phyloP scores from a whole-genome alignment of 2,797 vertebrate species.

The Urophycis tenuis region DNA sequence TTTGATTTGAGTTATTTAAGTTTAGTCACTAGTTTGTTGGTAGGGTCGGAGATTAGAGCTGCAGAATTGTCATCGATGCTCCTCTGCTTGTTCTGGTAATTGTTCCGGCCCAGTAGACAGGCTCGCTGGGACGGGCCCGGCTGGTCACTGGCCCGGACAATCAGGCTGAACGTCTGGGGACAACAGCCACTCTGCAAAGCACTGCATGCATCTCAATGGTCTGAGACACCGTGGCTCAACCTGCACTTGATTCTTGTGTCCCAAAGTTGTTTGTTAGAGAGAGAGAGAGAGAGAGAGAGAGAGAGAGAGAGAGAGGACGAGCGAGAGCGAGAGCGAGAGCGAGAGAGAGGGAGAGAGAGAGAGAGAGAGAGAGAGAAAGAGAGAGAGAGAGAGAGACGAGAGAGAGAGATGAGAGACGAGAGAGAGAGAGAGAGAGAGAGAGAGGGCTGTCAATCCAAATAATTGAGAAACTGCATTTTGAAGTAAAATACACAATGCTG shows the following conservation, averaged over 20 bases:
- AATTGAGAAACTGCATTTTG: constrained; percentile 34
- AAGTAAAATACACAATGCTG: constrained; percentile 40
- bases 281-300: neutral
- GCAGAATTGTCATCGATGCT: constrained; percentile 57
- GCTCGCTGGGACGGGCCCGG: constrained; percentile 39
- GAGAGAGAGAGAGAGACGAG: too few relatives aligned
- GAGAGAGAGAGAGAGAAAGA: too few relatives aligned
- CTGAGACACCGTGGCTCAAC: constrained; percentile 22
- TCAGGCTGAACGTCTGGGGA: neutral
- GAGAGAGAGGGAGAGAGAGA: too few relatives aligned
- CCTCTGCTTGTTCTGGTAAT: too few relatives aligned
- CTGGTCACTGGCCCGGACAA: neutral
- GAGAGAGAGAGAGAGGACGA: constrained; percentile 27
- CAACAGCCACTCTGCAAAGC: constrained; percentile 1
- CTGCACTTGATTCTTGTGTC: constrained; percentile 60
- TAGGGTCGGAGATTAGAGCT: too few relatives aligned
- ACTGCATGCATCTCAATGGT: neutral
- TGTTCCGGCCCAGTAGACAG: constrained; percentile 21
- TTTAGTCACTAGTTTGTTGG: neutral
- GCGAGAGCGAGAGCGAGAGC: constrained; percentile 51
- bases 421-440: too few relatives aligned
- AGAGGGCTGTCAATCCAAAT: too few relatives aligned
- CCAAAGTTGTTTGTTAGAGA: constrained; percentile 24
- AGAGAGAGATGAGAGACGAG: constrained; percentile 30
- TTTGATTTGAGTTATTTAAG: neutral